phyloP scores from a whole-genome alignment of 1,140 invertebrate genomes.

The Temnothorax curvispinosus region DNA sequence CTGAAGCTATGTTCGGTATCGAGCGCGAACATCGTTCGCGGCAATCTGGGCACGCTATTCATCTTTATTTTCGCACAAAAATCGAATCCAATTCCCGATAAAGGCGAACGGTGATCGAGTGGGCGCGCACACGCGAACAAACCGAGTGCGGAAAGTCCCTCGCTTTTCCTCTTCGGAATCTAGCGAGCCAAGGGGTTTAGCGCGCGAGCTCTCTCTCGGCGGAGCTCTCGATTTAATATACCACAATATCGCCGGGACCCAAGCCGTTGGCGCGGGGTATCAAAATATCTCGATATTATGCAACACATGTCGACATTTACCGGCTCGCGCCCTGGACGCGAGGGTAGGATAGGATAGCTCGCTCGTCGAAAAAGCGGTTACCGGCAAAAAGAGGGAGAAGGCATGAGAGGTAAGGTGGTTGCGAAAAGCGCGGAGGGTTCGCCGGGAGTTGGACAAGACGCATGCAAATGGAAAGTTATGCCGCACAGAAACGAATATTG shows the following conservation, averaged over 20 bases:
- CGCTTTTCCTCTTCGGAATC: constrained; percentile 31
- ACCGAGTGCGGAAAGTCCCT: constrained; percentile 30
- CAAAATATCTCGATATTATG: constrained; percentile 82
- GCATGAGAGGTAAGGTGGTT: constrained; percentile 50
- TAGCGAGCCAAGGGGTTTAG: constrained; percentile 26
- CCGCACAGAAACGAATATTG: constrained; percentile 85
- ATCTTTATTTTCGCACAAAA: constrained; percentile 59
- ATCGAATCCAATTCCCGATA: constrained; percentile 56
- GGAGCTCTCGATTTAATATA: constrained; percentile 73
- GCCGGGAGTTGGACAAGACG: constrained; percentile 69
- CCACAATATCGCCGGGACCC: constrained; percentile 61
- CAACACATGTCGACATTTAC: constrained; percentile 77
- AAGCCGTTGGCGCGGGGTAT: constrained; percentile 66
- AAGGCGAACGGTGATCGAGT: constrained; percentile 57
- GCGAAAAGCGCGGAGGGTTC: constrained; percentile 71
- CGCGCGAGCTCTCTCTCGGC: constrained; percentile 10
- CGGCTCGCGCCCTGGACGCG: constrained; percentile 44
- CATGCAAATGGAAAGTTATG: constrained; percentile 85
- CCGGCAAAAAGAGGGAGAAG: constrained; percentile 45
- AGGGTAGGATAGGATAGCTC: constrained; percentile 65
- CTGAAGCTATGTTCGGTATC: constrained; percentile 4
- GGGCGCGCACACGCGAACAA: constrained; percentile 45
- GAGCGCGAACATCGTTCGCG: constrained; percentile 21
- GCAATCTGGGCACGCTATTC: constrained; percentile 32
- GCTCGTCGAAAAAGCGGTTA: constrained; percentile 65